Base-by-base conservation (phyloP, 2,888 invertebrate species). In the Griposia aprilina region DNA sequence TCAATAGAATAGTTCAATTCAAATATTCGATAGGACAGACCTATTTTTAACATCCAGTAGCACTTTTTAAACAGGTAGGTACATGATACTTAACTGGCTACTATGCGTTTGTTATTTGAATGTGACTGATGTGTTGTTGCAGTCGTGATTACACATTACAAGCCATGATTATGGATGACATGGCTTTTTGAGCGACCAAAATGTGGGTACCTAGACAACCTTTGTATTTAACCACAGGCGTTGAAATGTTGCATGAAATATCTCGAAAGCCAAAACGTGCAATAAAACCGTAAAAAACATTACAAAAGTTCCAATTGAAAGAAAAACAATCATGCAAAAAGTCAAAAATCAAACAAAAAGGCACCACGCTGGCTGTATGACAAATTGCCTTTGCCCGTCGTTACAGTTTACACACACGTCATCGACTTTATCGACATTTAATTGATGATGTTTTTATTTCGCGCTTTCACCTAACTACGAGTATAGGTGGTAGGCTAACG, bases 371-470 rank as follows among this genome's bases (percentile, higher is more conserved):
- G 67, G 68, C 71, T 57, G 71, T 74, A 62, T 78, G 63, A 71
- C 55, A 45, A 10, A 77, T 70, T 71, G 36, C 80, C 62, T 55
- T 73, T 62, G 60, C 72, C 68, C 50, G 41, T 67, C 67, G 55
- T 68, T 70, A 78, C 65, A 79, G 66, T 85, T 81, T 79, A 76
- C 69, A 65, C 75, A 85, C 74, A 80, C 86, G 76, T 86, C 88
- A 85, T 74, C 77, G 50, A 45, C 65, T 86, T 73, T 82, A 86
- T 86, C 78, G 84, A 87, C 76, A 86, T 86, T 78, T 87, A 88
- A 87, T 87, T 88, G 76, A 86, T 86, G 84, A 81, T 82, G 62
- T 86, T 88, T 81, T 76, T 80, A 71, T 88, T 80, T 78, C 30
- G 59, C 78, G 75, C 87, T 88, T 87, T 87, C 88, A 79, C 80